phyloP scores from a whole-genome alignment of 2,797 vertebrate species.

The Crypturellus tataupa region DNA sequence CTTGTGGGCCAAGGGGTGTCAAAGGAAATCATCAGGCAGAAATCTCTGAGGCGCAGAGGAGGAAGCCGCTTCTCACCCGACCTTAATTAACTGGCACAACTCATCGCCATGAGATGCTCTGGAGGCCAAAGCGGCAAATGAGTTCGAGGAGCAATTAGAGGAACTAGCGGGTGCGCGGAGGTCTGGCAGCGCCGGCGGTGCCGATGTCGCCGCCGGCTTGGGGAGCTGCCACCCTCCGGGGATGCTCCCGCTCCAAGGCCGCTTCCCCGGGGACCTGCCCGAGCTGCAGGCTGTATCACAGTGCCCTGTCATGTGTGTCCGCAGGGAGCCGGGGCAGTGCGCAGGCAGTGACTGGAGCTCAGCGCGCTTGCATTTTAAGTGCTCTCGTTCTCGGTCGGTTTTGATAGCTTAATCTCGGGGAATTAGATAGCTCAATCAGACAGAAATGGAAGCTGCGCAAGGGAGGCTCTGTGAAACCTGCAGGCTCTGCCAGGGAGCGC shows the following conservation, averaged over 20 bases:
- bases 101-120: constrained; percentile 33
- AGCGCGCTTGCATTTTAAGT: constrained; percentile 5
- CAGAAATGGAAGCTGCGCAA: constrained; percentile 53
- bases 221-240: neutral
- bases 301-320: neutral
- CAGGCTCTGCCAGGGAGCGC: constrained; percentile 1
- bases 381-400: constrained; percentile 28
- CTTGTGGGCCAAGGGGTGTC: neutral
- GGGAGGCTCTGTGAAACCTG: constrained; percentile 29
- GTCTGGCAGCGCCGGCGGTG: neutral
- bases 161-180: constrained; percentile 58
- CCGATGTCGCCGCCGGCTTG: neutral
- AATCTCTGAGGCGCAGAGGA: neutral
- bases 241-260: neutral
- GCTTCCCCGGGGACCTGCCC: neutral
- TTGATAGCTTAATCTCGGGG: constrained; percentile 51
- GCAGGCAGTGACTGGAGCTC: constrained; percentile 29
- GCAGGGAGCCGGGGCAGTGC: neutral
- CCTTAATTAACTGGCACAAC: constrained; percentile 46
- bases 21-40: constrained; percentile 12
- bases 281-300: neutral
- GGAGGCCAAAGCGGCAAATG: constrained; percentile 2
- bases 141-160: constrained; percentile 53
- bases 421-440: constrained; percentile 63
- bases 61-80: neutral